phyloP scores from a whole-genome alignment of 2,888 invertebrate genomes.

The Pardosa pseudoannulata region DNA sequence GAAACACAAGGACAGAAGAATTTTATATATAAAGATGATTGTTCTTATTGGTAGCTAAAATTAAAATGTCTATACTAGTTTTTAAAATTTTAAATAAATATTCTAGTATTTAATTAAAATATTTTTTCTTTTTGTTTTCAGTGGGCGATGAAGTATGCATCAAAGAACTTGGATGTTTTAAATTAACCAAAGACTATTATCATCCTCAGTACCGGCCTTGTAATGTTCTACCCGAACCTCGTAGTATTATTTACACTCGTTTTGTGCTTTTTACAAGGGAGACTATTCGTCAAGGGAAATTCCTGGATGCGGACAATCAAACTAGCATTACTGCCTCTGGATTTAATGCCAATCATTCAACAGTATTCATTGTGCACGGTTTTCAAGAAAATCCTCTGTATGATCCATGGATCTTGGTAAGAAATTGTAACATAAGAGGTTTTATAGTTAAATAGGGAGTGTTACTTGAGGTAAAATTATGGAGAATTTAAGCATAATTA shows the following conservation, averaged over 20 bases:
- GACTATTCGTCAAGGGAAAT: slow-evolving; percentile 31
- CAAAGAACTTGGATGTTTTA: slow-evolving; percentile 72
- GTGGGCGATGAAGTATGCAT: slow-evolving; percentile 67
- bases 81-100: too few relatives aligned
- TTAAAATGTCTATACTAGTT: too few relatives aligned
- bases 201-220: slow-evolving; percentile 70
- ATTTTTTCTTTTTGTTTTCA: slow-evolving; percentile 24
- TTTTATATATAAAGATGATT: too few relatives aligned
- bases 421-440: too few relatives aligned
- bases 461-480: too few relatives aligned
- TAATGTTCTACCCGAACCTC: slow-evolving; percentile 65
- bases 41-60: too few relatives aligned
- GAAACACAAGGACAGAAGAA: too few relatives aligned
- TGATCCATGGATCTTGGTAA: slow-evolving; percentile 70
- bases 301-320: slow-evolving; percentile 45
- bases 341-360: slow-evolving; percentile 60
- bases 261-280: slow-evolving; percentile 59
- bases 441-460: too few relatives aligned
- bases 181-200: slow-evolving; percentile 59
- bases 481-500: too few relatives aligned
- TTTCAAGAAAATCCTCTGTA: slow-evolving; percentile 58
- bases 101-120: too few relatives aligned
- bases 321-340: slow-evolving; percentile 36
- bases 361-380: slow-evolving; percentile 69
- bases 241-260: slow-evolving; percentile 51